Evolutionary conservation across 2,113 vertebrate genomes (phyloP), one percentile per base, ranked within the genome.

Genomic region (Varanus komodoensis): DNA sequence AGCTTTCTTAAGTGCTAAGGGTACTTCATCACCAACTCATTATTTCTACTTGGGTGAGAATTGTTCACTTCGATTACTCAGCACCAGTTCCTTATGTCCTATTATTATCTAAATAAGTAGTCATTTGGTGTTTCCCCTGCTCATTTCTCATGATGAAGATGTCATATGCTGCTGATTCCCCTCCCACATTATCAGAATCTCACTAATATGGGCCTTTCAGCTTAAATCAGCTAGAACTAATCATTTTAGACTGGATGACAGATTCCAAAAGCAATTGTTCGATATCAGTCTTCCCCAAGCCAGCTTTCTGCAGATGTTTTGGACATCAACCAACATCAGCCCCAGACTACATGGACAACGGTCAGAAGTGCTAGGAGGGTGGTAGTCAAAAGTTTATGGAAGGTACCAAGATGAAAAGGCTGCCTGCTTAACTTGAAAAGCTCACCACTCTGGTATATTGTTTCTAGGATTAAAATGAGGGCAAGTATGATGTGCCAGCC

Each of bases 341-440:
- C 57, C 57, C 57, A 61, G 57, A 11, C 15, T 14, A 15, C 57
- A 61, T 61, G 57, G 12, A 11, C 57, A 61, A 64, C 19, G 61
- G 61, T 64, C 61, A 64, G 61, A 3, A 64, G 21, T 64, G 15
- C 17, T 64, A 19, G 61, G 38, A 44, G 48, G 17, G 12, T 21
- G n/a, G 34, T 34, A 69, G 29, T 27, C 89, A 54, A 89, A 67
- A 27, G 32, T 85, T 86, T 64, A 9, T 64, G 61, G 19, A 64
- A 19, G 61, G 15, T 2, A 15, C 61, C 61, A 64, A 21, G 61
- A 19, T 64, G 61, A 15, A 19, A 64, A 87, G 34, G 67, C 81
- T 86, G n/a, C 82, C 32, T 84, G 32, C 83, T 91, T 92, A 82
- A 61, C 90, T 78, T 89, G 91, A 94, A 86, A 93, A 93, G 73